A percentile compares a stretch with the other conserved stretches of the same genome.
These are phyloP conservation scores for Coptotermes formosanus DNA, from an alignment of 1,140 invertebrate species.

Conservation along the genomic window DNA sequence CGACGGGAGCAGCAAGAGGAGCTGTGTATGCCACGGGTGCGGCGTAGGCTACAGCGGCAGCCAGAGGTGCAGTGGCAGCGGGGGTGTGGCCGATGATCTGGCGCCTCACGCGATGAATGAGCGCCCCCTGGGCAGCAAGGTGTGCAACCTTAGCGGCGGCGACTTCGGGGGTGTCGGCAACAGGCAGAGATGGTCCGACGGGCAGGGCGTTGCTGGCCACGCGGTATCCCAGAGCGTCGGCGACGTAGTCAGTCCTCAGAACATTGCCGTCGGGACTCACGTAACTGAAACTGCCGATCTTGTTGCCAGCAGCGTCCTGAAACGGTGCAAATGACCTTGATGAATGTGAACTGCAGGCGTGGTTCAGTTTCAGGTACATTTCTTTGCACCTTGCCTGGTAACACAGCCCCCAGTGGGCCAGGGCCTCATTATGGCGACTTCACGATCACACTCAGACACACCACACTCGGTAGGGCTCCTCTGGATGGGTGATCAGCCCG, in stretches of 20 bases:
- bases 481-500: too few relatives aligned
- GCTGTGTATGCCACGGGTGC: conserved; percentile 21
- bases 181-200: conserved; percentile 27
- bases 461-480: too few relatives aligned
- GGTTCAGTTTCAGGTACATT: too few relatives aligned
- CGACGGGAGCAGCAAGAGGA: conserved; percentile 28
- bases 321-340: background rate
- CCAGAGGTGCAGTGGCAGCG: conserved; percentile 22
- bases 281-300: conserved; percentile 57
- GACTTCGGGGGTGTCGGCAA: conserved; percentile 41
- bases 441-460: too few relatives aligned
- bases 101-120: conserved; percentile 27
- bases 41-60: conserved; percentile 26
- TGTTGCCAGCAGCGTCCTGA: conserved; percentile 53
- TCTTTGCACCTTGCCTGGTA: too few relatives aligned
- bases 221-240: conserved; percentile 54
- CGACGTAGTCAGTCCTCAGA: conserved; percentile 53
- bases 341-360: background rate
- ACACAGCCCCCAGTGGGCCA: too few relatives aligned
- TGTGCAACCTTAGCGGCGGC: conserved; percentile 40
- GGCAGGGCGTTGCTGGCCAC: conserved; percentile 53
- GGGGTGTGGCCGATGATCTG: conserved; percentile 23
- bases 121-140: conserved; percentile 35
- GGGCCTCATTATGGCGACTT: too few relatives aligned
- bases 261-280: conserved; percentile 53